These are phyloP conservation scores for Zaprionus obscuricornis DNA, from an alignment of 2,888 invertebrate species.

Conservation along the genomic window DNA sequence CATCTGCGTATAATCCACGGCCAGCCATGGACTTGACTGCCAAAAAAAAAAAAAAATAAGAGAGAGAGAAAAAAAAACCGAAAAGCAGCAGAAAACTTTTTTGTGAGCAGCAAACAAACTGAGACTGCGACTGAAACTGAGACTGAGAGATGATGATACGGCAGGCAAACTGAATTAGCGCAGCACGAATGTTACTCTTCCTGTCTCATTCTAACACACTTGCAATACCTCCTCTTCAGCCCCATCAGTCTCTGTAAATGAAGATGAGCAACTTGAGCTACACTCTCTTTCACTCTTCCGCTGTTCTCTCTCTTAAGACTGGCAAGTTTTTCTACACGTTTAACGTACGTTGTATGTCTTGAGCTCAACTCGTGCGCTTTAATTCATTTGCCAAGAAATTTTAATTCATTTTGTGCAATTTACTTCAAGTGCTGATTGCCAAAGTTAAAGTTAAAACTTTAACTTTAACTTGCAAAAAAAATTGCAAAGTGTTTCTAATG, in stretches of 20 bases:
- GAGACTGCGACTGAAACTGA: too few species aligned
- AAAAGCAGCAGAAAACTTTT: conserved; percentile 36
- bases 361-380: conserved; percentile 33
- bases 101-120: conserved; percentile 28
- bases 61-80: neutral
- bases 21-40: conserved; percentile 29
- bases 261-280: too few species aligned
- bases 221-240: neutral
- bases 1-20: conserved; percentile 55
- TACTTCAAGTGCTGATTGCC: conserved; percentile 40
- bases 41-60: conserved; percentile 11
- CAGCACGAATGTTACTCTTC: conserved; percentile 43
- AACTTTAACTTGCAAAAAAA: conserved; percentile 6
- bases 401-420: conserved; percentile 42
- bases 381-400: conserved; percentile 38
- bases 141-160: conserved; percentile 64
- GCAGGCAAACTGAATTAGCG: conserved; percentile 67
- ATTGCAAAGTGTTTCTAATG: conserved; percentile 55
- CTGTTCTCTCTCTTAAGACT: neutral
- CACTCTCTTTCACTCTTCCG: too few species aligned
- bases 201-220: neutral
- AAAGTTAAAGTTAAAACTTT: conserved; percentile 51
- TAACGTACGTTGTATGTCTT: too few species aligned
- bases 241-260: too few species aligned
- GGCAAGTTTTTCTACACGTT: conserved; percentile 20